Percentiles rank a stretch among this genome's conserved stretches.
Evolutionary conservation across 2,888 invertebrate species (phyloP).

Genomic region (Drepana falcataria): DNA sequence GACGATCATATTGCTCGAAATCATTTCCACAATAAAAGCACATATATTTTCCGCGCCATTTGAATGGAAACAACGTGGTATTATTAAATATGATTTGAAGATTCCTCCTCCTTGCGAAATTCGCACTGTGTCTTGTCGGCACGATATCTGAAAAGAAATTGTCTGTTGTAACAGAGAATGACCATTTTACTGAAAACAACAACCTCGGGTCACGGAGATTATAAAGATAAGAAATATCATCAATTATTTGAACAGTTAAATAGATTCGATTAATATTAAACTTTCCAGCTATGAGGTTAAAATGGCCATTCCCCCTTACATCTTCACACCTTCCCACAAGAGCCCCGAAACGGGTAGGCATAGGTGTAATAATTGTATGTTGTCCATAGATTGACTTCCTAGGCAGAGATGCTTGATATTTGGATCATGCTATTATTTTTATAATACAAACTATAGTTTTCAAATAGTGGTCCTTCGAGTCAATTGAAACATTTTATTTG

Average conservation of each 20-base stretch:
- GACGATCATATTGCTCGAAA: conserved; percentile 27
- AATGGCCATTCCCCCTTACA: background rate
- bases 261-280: no score
- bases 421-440: no score
- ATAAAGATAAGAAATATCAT: no score
- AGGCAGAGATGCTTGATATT: no score
- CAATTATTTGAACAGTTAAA: no score
- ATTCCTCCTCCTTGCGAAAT: conserved; percentile 39
- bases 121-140: conserved; percentile 35
- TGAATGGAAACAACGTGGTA: conserved; percentile 61
- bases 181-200: background rate
- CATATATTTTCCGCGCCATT: conserved; percentile 58
- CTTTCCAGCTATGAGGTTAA: background rate
- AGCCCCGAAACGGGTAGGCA: no score
- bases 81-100: conserved; percentile 62
- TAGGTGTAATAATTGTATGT: no score
- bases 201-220: background rate
- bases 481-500: no score
- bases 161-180: background rate
- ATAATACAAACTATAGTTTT: no score
- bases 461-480: no score
- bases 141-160: conserved; percentile 21
- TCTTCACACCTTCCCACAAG: no score
- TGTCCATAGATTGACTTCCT: no score
- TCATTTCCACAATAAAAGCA: conserved; percentile 50